Conservation (phyloP, 2,113 vertebrate genomes). For the Delphinus delphis region DNA sequence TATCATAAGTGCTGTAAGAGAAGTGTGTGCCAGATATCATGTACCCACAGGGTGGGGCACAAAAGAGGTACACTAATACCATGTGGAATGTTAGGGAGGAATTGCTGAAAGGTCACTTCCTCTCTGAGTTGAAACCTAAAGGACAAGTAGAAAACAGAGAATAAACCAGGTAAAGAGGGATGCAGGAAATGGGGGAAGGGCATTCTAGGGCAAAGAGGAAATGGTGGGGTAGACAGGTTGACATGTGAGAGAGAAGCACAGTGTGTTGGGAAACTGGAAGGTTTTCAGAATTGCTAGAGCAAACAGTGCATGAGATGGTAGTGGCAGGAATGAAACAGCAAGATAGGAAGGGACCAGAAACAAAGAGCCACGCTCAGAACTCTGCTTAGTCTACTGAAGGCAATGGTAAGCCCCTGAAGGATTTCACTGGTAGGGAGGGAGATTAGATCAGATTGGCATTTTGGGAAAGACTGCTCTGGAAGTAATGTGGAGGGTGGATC, state of each 20-base stretch:
- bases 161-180: neutral
- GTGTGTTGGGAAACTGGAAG: neutral
- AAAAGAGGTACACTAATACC: neutral
- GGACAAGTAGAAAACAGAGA: neutral
- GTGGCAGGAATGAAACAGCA: neutral
- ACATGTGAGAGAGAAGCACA: neutral
- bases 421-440: neutral
- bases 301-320: neutral
- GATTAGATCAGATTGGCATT: neutral
- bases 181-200: neutral
- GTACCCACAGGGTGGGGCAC: neutral
- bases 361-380: neutral
- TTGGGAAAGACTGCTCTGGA: neutral
- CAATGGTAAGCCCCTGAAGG: neutral
- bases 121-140: constrained; percentile 34
- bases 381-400: neutral
- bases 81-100: neutral
- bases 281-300: neutral
- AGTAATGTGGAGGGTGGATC: neutral
- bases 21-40: neutral
- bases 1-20: neutral
- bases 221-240: neutral
- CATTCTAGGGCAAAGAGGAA: neutral
- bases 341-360: neutral
- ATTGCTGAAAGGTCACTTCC: neutral